These are phyloP conservation scores for Orthochromis indermauri DNA, from an alignment of 2,113 vertebrate genomes.

Conservation along the genomic window DNA sequence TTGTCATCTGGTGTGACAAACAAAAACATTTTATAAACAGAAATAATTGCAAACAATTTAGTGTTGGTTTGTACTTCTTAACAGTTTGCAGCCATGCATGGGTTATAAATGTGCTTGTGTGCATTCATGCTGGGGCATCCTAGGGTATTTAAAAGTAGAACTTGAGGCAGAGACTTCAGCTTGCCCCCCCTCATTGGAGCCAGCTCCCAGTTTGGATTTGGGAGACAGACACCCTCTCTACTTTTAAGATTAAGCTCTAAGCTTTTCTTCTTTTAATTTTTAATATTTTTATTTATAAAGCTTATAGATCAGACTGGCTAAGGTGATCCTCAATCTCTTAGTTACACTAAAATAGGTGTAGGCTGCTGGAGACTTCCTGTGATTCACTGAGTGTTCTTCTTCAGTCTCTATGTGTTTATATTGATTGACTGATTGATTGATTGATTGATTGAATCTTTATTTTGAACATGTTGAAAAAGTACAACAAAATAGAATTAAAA, in stretches of 20 bases:
- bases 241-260: background rate
- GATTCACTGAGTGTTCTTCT: background rate
- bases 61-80: background rate
- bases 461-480: too few species aligned
- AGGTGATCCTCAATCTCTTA: background rate
- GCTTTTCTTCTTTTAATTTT: background rate
- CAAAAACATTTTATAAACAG: background rate
- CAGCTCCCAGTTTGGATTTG: background rate
- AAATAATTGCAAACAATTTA: background rate
- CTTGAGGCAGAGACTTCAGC: background rate
- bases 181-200: background rate
- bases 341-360: background rate
- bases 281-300: background rate
- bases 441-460: too few species aligned
- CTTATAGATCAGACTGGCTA: background rate
- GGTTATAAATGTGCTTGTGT: background rate
- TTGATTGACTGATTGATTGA: too few species aligned
- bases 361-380: background rate
- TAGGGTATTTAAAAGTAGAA: background rate
- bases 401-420: background rate
- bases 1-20: background rate
- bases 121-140: background rate
- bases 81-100: background rate
- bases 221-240: background rate
- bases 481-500: too few species aligned